These are phyloP conservation scores for Drosophila tani DNA, from an alignment of 1,140 invertebrate species.

Conservation along the genomic window DNA sequence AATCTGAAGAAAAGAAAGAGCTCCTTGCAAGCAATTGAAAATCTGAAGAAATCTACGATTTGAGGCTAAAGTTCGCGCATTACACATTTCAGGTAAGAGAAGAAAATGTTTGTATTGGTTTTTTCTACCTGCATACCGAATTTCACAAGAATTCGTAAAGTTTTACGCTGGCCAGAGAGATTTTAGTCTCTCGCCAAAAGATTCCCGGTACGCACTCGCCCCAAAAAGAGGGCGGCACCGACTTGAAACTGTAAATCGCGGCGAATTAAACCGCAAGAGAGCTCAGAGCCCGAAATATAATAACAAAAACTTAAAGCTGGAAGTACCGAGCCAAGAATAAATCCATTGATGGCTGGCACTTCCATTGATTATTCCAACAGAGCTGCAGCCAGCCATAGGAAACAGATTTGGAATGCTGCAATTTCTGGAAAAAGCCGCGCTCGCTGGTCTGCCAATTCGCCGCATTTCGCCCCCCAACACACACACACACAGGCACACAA, in stretches of 20 bases:
- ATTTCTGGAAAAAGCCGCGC: neutral
- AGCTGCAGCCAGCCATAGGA: neutral
- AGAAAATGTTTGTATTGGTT: neutral
- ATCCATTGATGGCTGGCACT: neutral
- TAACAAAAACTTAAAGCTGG: too few species aligned
- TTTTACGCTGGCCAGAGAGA: too few species aligned
- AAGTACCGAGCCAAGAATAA: too few species aligned
- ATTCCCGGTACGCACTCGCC: too few species aligned
- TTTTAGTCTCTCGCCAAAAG: too few species aligned
- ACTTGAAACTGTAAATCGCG: neutral
- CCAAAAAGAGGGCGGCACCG: neutral
- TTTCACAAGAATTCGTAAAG: too few species aligned
- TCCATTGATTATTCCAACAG: conserved; percentile 12
- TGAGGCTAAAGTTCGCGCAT: neutral
- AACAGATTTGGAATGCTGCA: conserved; percentile 1
- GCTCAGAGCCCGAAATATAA: too few species aligned
- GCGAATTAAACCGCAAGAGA: too few species aligned
- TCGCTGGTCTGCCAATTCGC: conserved; percentile 6
- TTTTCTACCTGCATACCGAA: too few species aligned
- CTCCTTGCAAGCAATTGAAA: too few species aligned
- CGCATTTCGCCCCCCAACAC: conserved; percentile 4
- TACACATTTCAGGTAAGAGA: neutral
- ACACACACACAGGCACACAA: conserved; percentile 5
- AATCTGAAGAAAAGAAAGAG: neutral
- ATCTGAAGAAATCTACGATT: neutral